Evolutionary conservation across 2,888 invertebrate species (phyloP), one percentile per base, ranked within the genome.

Genomic region (Eupeodes latifasciatus): DNA sequence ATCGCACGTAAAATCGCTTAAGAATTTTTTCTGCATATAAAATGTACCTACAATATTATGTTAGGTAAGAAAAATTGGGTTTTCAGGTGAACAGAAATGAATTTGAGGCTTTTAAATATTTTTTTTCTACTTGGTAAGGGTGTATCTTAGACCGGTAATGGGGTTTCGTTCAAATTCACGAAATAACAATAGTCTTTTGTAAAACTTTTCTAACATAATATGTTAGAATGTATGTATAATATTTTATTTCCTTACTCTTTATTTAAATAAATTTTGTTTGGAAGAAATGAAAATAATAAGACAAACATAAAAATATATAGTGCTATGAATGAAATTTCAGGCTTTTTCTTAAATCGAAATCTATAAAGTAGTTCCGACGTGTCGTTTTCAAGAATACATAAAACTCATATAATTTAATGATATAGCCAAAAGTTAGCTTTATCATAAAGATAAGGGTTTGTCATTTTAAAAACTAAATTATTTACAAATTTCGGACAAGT

Each of bases 71-170:
- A 36, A 82, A 86, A 86, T 72, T 49, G 44, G 86, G 86, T 82
- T 86, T 83, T 71, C 75, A 83, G 83, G 82, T 82, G 74, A 86
- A 51, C 51, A 71, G 75, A 44, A 61, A 69, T 57, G 34, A 74
- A 40, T 53, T 67, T 74, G 44, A 53, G 19, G 55, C 47, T 66
- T 66, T 66, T 47, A 11, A 55, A 40, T 27, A 1, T 11, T 51
- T 67, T 12, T 12, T 44, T 7, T n/a, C 59, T 67, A 19, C 40
- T 19, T 19, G 49, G 27, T 27, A 27, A 27, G 44, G 72, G 53
- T 36, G 40, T 40, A 40, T 40, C 40, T 47, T 10, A 53, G 67
- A 64, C 77, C 49, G 40, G 67, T 85, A 78, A 81, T 81, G 81
- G 81, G 67, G 66, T 85, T 47, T 12, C 61, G 62, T 85, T 72